These are phyloP conservation scores for Antechinus flavipes DNA, from an alignment of 2,113 vertebrate genomes.

Conservation along the genomic window DNA sequence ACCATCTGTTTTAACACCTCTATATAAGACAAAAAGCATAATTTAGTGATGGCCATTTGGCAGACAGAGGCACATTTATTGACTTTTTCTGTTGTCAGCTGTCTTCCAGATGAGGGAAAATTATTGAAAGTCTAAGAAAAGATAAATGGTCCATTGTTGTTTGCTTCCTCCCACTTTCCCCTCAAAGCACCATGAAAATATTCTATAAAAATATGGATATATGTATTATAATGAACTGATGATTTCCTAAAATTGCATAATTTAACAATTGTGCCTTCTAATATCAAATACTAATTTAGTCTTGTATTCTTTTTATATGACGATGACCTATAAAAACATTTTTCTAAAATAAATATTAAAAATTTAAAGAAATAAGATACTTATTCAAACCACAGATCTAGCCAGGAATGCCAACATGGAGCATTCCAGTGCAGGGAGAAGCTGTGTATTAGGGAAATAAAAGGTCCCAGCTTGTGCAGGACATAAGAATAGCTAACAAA, in stretches of 20 bases:
- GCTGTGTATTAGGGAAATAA: too few species aligned
- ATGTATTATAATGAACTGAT: neutral
- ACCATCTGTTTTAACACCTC: neutral
- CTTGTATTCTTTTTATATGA: slow-evolving; percentile 3
- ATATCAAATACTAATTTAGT: slow-evolving; percentile 28
- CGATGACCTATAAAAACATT: neutral
- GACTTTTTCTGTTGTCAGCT: neutral
- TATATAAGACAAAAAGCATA: neutral
- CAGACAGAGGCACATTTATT: neutral
- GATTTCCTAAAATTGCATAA: neutral
- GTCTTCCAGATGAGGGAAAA: neutral
- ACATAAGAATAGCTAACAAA: neutral
- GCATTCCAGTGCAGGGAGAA: neutral
- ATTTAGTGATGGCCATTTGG: neutral
- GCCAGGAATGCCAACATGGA: neutral
- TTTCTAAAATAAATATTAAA: slow-evolving; percentile 35
- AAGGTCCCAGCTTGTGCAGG: neutral
- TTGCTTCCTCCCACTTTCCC: too few species aligned
- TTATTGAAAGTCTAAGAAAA: neutral
- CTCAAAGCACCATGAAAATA: neutral
- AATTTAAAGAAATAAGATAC: slow-evolving; percentile 50
- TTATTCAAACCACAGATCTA: neutral
- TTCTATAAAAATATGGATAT: neutral
- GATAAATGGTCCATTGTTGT: neutral
- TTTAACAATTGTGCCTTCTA: neutral